Percentiles rank a stretch among this genome's conserved stretches.
Evolutionary conservation across 2,113 vertebrate species (phyloP).

Genomic region (Motacilla alba): DNA sequence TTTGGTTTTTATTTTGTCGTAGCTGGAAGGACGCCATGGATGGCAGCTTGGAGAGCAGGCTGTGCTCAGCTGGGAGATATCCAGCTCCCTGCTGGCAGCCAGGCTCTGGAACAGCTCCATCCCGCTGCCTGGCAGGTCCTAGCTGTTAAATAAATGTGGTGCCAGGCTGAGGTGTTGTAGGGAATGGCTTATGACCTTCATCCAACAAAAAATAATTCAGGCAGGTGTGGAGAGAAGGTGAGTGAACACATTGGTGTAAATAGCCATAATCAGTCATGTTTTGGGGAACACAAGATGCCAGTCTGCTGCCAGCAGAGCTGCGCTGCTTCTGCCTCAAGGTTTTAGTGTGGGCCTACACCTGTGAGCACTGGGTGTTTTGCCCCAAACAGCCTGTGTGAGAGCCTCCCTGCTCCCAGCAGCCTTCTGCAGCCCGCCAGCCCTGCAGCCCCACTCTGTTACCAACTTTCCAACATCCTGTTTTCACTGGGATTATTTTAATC

Average conservation of each 20-base stretch:
- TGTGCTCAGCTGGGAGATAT: neutral
- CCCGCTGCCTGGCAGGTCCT: neutral
- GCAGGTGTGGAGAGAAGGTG: neutral
- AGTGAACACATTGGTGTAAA: neutral
- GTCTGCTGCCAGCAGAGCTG: neutral
- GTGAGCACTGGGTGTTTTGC: neutral
- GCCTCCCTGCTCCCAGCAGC: neutral
- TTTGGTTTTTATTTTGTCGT: neutral
- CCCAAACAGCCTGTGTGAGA: neutral
- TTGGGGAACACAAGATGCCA: neutral
- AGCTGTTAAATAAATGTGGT: neutral
- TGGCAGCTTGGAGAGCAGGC: neutral
- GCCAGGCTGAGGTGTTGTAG: neutral
- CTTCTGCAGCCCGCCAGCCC: neutral
- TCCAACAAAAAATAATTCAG: neutral
- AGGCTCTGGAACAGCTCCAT: neutral
- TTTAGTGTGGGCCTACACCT: neutral
- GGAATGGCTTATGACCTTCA: constrained; percentile 2
- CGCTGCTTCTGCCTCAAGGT: neutral
- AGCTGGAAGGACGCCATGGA: neutral
- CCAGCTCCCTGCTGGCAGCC: neutral
- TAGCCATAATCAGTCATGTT: neutral
- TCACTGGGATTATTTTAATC: neutral
- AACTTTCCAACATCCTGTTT: constrained; percentile 10
- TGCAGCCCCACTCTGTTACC: neutral